Conservation (phyloP, 2,113 vertebrate genomes). For the Myxocyprinus asiaticus region DNA sequence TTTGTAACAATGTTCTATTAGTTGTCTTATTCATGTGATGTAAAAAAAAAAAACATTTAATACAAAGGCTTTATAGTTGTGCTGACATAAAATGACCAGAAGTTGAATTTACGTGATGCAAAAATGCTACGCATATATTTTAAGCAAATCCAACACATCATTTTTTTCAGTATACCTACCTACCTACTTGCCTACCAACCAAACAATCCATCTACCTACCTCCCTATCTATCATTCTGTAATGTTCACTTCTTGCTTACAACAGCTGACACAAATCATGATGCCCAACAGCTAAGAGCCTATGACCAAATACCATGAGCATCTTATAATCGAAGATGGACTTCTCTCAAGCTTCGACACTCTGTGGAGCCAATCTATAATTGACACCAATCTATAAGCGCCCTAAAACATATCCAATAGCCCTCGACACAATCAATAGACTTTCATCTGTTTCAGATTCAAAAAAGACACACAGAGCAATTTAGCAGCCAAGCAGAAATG, state of each 20-base stretch:
- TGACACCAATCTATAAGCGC: background rate
- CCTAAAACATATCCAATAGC: conserved; percentile 5
- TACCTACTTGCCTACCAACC: too few relatives aligned
- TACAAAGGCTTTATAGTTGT: too few relatives aligned
- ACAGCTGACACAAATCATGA: background rate
- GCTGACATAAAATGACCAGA: too few relatives aligned
- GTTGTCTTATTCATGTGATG: too few relatives aligned
- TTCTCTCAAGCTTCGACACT: background rate
- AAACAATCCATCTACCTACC: too few relatives aligned
- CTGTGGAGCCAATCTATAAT: conserved; percentile 1
- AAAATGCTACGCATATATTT: too few relatives aligned
- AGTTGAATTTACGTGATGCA: too few relatives aligned
- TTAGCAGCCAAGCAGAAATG: conserved; percentile 11
- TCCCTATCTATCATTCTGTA: too few relatives aligned
- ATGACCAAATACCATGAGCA: background rate
- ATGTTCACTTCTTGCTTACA: background rate
- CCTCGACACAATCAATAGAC: conserved; percentile 15
- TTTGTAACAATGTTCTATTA: too few relatives aligned
- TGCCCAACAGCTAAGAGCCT: background rate
- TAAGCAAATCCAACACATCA: too few relatives aligned
- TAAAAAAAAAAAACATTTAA: too few relatives aligned
- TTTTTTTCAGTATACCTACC: too few relatives aligned
- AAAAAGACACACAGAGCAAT: conserved; percentile 12
- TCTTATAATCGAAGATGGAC: background rate
- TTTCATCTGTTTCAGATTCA: conserved; percentile 10